Evolutionary conservation across 30 jellyfish, hydroid and myxozoan genomes (phyloP), one percentile per base, ranked within the genome.

Genomic region (Aurelia sp.): DNA sequence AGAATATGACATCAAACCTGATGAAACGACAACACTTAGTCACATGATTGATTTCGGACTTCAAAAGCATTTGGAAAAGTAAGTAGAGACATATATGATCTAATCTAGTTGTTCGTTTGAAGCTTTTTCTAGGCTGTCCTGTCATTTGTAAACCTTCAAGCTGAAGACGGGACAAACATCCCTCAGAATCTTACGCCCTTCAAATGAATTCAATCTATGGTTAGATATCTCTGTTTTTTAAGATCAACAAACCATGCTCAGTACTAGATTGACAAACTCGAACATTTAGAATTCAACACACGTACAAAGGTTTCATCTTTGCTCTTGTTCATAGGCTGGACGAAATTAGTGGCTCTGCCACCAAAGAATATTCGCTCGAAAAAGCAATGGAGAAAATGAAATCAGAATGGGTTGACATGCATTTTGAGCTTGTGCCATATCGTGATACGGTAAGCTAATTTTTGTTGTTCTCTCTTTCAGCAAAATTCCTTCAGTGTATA

Each of bases 351-450:
- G 86, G 87, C 11, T 52, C 97, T 13, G 98, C 98, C 0, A 93
- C 98, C 47, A 93, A 88, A 78, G 98, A 93, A 76, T 93, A 79
- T 74, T 93, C 98, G 13, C 73, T 93, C 30, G 98, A 93, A 55
- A 93, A 93, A 77, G 98, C 98, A 17, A 88, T 93, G 96, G 97
- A 93, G 75, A 93, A 88, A 74, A 93, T 93, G 98, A 88, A 93
- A 73, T 66, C 95, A 27, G 98, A 93, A 76, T 93, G 98, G 98
- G 76, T 50, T 21, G 98, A 82, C 20, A 93, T 93, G 96, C 65
- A 71, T 17, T 93, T 93, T 72, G 98, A 93, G 75, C 89, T 93
- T 59, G 64, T 81, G 8, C 97, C 97, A 0, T 93, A 93, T 58
- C 80, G 98, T 17, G 98, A 93, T 64, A 79, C 97, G 71, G 98